Evolutionary conservation across 2,888 invertebrate species (phyloP).

Genomic region (Phyllotreta cruciferae): DNA sequence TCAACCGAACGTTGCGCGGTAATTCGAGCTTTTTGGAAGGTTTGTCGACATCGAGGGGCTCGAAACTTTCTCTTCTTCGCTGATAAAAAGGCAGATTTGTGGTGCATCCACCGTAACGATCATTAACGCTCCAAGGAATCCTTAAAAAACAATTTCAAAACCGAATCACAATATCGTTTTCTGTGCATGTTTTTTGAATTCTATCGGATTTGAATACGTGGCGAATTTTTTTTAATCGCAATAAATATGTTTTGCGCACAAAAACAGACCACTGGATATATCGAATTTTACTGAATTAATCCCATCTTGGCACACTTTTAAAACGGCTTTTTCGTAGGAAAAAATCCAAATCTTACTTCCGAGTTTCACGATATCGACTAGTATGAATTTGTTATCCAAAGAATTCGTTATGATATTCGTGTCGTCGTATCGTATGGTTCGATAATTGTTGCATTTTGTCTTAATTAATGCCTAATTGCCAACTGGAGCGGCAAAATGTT

Average conservation of each 20-base stretch:
- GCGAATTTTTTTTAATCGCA: too few relatives aligned
- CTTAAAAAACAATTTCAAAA: slow-evolving; percentile 19
- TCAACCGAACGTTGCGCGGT: slow-evolving; percentile 1
- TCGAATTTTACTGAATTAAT: too few relatives aligned
- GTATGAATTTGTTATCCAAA: too few relatives aligned
- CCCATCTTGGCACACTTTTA: too few relatives aligned
- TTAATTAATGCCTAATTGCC: slow-evolving; percentile 34
- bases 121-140: slow-evolving; percentile 27
- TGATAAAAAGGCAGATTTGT: slow-evolving; percentile 23
- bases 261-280: too few relatives aligned
- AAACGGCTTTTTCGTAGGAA: too few relatives aligned
- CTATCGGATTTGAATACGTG: too few relatives aligned
- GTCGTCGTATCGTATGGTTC: slow-evolving; percentile 1
- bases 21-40: slow-evolving; percentile 26
- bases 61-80: slow-evolving; percentile 33
- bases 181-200: not conserved
- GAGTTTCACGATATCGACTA: too few relatives aligned
- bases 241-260: too few relatives aligned
- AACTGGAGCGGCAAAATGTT: slow-evolving; percentile 32
- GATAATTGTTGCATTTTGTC: slow-evolving; percentile 26
- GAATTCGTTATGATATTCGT: too few relatives aligned
- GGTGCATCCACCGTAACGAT: slow-evolving; percentile 29
- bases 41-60: slow-evolving; percentile 31
- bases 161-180: slow-evolving; percentile 8
- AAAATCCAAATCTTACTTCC: too few relatives aligned